Conservation (phyloP, 2,797 vertebrate species). For the Tauraco hartlaubi region DNA sequence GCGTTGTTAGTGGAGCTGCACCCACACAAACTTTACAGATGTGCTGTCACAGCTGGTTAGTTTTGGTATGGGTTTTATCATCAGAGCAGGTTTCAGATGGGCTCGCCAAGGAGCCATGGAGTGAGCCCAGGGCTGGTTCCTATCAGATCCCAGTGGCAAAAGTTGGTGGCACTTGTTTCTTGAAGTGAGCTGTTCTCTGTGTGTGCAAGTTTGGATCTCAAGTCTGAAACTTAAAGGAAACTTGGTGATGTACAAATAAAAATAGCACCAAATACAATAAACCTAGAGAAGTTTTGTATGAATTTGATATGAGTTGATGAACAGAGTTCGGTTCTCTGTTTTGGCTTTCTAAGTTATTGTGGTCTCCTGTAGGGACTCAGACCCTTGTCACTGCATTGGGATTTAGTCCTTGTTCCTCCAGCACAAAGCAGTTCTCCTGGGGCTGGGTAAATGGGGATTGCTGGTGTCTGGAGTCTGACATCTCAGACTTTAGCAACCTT, state of each 20-base stretch:
- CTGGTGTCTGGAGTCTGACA: background rate
- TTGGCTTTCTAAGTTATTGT: background rate
- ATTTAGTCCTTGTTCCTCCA: background rate
- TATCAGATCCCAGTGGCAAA: background rate
- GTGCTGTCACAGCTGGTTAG: background rate
- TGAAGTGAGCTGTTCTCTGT: background rate
- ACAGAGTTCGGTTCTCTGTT: background rate
- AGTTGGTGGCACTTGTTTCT: background rate
- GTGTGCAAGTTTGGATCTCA: background rate
- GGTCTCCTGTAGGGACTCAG: background rate
- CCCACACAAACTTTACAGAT: accelerated
- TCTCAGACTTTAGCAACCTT: background rate
- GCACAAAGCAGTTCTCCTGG: background rate
- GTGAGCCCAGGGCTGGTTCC: background rate
- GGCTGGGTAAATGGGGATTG: background rate
- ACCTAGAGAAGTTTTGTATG: background rate
- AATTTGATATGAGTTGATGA: background rate
- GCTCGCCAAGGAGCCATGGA: background rate
- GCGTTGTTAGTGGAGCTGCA: background rate
- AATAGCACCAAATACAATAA: background rate
- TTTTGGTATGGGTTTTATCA: background rate
- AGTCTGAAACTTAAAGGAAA: background rate
- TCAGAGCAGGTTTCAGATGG: background rate
- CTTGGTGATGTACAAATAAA: background rate
- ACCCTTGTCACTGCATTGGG: background rate